phyloP scores from a whole-genome alignment of 2,113 vertebrate species.

The Chionodraco myersi region DNA sequence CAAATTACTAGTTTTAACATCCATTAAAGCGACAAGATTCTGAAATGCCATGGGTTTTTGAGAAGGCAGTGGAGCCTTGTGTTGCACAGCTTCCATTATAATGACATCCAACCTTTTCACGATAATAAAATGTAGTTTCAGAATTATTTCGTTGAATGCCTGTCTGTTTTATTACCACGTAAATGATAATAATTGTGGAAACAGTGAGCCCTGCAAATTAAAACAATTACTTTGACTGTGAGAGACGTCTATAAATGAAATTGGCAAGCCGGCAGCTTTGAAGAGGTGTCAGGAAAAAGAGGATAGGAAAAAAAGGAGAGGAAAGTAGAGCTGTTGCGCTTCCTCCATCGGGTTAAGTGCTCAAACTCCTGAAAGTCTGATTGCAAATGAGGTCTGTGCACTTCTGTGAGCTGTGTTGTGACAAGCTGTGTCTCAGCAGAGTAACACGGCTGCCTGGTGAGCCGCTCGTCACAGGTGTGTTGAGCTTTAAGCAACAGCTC shows the following conservation, averaged over 20 bases:
- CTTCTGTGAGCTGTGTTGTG: slow-evolving; percentile 43
- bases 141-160: slow-evolving; percentile 31
- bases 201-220: slow-evolving; percentile 52
- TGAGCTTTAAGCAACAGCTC: slow-evolving; percentile 65
- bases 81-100: slow-evolving; percentile 13
- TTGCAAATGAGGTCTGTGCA: slow-evolving; percentile 60
- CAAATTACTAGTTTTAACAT: slow-evolving; percentile 19
- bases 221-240: slow-evolving; percentile 54
- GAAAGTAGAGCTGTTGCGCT: slow-evolving; percentile 53
- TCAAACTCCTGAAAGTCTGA: slow-evolving; percentile 64
- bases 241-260: slow-evolving; percentile 51
- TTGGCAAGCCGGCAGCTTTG: slow-evolving; percentile 42
- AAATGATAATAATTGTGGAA: slow-evolving; percentile 52
- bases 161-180: slow-evolving; percentile 49
- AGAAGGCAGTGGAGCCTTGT: slow-evolving; percentile 5
- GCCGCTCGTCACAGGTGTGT: slow-evolving; percentile 30
- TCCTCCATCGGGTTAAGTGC: slow-evolving; percentile 67
- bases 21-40: slow-evolving; percentile 24
- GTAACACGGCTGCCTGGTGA: slow-evolving; percentile 10
- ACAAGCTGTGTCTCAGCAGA: slow-evolving; percentile 54
- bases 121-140: slow-evolving; percentile 31
- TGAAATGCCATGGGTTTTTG: slow-evolving; percentile 36
- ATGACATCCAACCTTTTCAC: slow-evolving; percentile 56
- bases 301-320: slow-evolving; percentile 17
- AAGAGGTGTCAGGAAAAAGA: slow-evolving; percentile 33